These are phyloP conservation scores for Subacronicta megacephala DNA, from an alignment of 2,888 invertebrate genomes.

Conservation along the genomic window DNA sequence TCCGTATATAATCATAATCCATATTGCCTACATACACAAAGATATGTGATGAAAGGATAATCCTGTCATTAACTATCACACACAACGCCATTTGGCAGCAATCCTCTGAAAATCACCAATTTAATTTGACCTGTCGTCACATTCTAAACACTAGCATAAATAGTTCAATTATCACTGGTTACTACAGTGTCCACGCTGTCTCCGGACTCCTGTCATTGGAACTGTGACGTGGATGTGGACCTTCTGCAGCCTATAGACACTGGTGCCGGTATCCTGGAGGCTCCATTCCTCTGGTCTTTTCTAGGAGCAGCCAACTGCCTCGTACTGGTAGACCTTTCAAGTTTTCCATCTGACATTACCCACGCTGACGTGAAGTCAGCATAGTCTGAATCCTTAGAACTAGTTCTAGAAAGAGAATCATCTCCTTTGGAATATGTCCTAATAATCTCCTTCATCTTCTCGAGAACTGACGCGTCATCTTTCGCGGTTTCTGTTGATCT, in stretches of 20 bases:
- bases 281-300: slow-evolving; percentile 81
- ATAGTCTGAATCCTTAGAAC: slow-evolving; percentile 90
- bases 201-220: slow-evolving; percentile 78
- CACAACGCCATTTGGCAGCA: slow-evolving; percentile 39
- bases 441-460: slow-evolving; percentile 92
- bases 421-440: slow-evolving; percentile 85
- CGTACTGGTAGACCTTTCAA: slow-evolving; percentile 90
- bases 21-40: slow-evolving; percentile 40
- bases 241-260: slow-evolving; percentile 82
- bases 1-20: slow-evolving; percentile 33
- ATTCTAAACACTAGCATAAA: slow-evolving; percentile 39
- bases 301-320: slow-evolving; percentile 84
- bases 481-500: slow-evolving; percentile 92
- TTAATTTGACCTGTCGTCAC: slow-evolving; percentile 33
- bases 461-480: slow-evolving; percentile 93
- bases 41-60: slow-evolving; percentile 42
- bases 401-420: slow-evolving; percentile 83
- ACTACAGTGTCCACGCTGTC: slow-evolving; percentile 55
- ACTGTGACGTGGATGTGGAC: slow-evolving; percentile 84
- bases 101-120: slow-evolving; percentile 42
- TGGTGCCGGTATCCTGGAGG: slow-evolving; percentile 85
- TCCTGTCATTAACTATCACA: slow-evolving; percentile 34
- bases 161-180: slow-evolving; percentile 51
- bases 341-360: slow-evolving; percentile 92
- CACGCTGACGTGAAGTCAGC: slow-evolving; percentile 93